phyloP scores from a whole-genome alignment of 2,888 invertebrate genomes.

The Trachelus stipa region DNA sequence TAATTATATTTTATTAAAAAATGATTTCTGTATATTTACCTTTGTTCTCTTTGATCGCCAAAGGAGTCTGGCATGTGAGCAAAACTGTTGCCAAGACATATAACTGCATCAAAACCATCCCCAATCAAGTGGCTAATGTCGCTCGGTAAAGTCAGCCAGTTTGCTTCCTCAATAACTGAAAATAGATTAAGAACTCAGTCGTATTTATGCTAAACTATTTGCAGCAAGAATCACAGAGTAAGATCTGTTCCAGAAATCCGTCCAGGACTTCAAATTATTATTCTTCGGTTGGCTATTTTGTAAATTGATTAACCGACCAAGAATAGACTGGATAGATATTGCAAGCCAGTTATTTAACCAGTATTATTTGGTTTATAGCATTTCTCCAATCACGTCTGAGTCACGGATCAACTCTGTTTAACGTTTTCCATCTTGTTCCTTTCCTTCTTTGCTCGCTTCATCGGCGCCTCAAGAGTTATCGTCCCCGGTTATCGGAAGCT shows the following conservation, averaged over 20 bases:
- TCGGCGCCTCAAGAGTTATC: neutral
- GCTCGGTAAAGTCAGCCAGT: constrained; percentile 85
- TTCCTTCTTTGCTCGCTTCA: neutral
- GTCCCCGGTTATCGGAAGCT: neutral
- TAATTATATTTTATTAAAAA: neutral
- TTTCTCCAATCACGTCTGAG: neutral
- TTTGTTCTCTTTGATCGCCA: constrained; percentile 84
- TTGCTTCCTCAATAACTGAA: constrained; percentile 90
- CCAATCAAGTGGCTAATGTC: constrained; percentile 75
- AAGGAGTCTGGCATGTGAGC: constrained; percentile 86
- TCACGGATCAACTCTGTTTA: neutral
- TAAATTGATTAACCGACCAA: neutral
- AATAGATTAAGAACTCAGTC: constrained; percentile 8
- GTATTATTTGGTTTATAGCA: neutral
- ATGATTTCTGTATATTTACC: constrained; percentile 56
- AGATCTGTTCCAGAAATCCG: neutral
- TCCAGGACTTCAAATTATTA: neutral
- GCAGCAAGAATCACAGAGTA: neutral
- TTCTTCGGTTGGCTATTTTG: neutral
- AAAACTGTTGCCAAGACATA: constrained; percentile 92
- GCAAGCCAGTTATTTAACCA: neutral
- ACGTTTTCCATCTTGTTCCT: neutral
- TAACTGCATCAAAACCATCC: constrained; percentile 86
- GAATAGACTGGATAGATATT: neutral
- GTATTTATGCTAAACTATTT: neutral